Conservation (phyloP, 92 coral and sea anemone species). For the Siderastrea radians region DNA sequence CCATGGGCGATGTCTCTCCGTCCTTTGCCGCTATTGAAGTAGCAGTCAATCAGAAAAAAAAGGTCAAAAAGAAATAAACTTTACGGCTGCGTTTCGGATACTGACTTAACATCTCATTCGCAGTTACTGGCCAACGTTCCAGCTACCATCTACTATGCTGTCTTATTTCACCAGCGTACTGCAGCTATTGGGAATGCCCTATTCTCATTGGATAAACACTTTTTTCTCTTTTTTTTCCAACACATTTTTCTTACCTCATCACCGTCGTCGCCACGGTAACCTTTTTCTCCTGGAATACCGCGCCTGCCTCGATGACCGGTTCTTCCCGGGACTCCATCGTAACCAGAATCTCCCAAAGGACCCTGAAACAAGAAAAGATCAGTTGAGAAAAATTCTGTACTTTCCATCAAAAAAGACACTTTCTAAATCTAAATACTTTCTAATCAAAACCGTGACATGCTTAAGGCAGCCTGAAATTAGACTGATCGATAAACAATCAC, state of each 20-base stretch:
- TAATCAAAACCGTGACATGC: too few species aligned
- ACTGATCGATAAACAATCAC: not conserved
- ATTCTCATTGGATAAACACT: not conserved
- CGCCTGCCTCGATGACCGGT: slow-evolving; percentile 78
- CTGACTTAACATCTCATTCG: too few species aligned
- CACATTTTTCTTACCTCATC: slow-evolving; percentile 37
- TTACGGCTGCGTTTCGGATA: too few species aligned
- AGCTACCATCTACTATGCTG: not conserved
- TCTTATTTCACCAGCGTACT: not conserved
- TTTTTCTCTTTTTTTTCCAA: not conserved
- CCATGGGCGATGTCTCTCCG: too few species aligned
- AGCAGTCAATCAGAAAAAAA: too few species aligned
- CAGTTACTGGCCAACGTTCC: not conserved
- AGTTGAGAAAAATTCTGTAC: not conserved
- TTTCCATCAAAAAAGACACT: too few species aligned
- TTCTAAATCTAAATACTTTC: too few species aligned
- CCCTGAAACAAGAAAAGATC: slow-evolving; percentile 16
- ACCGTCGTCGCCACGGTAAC: slow-evolving; percentile 63
- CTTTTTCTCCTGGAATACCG: slow-evolving; percentile 56
- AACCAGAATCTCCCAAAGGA: slow-evolving; percentile 65
- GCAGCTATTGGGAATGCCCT: too few species aligned
- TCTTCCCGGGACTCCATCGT: slow-evolving; percentile 66
- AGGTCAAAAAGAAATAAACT: not conserved
- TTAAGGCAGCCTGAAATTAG: too few species aligned
- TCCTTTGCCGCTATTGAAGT: too few species aligned